Conservation (phyloP, 2,888 invertebrate species). For the Pasiphila rectangulata region DNA sequence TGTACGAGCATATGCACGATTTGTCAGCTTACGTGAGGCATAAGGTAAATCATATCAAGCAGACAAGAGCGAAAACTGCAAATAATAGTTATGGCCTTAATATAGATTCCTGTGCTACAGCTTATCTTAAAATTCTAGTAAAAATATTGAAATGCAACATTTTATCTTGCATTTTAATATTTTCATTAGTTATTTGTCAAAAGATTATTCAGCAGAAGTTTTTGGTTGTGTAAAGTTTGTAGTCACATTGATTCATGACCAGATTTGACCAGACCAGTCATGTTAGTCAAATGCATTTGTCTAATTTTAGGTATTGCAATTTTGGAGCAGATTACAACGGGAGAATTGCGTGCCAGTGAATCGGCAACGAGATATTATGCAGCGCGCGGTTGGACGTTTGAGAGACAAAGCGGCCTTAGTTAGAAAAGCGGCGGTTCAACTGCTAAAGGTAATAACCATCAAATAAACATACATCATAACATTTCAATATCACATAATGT, state of each 20-base stretch:
- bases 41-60: constrained; percentile 76
- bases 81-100: neutral
- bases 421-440: constrained; percentile 90
- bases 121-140: neutral
- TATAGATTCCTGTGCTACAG: neutral
- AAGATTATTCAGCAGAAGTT: too few species aligned
- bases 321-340: constrained; percentile 89
- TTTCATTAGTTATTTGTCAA: too few species aligned
- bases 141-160: too few species aligned
- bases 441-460: constrained; percentile 80
- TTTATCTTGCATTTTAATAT: too few species aligned
- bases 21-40: constrained; percentile 91
- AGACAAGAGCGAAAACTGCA: neutral
- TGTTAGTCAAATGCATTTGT: neutral
- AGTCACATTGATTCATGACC: too few species aligned
- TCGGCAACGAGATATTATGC: constrained; percentile 84
- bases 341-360: constrained; percentile 89
- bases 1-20: constrained; percentile 92
- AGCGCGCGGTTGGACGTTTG: constrained; percentile 85
- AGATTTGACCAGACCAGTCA: too few species aligned
- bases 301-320: constrained; percentile 82
- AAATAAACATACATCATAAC: neutral
- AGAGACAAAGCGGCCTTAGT: constrained; percentile 92
- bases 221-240: too few species aligned
- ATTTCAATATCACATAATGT: neutral